Evolutionary conservation across 2,797 vertebrate genomes (phyloP).

Genomic region (Heteromormyrus szaboi): DNA sequence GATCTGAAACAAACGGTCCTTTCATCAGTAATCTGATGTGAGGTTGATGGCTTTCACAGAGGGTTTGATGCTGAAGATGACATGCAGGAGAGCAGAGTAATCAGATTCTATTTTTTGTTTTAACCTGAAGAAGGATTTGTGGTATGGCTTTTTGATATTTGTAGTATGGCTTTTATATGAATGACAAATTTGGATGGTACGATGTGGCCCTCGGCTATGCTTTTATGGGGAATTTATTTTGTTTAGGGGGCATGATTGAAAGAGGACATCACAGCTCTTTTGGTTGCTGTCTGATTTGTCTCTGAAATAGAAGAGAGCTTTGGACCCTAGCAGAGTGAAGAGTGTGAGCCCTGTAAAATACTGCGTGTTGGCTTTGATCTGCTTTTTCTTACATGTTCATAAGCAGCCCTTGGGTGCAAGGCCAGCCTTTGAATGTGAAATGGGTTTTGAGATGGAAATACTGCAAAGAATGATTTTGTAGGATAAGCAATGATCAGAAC

Average conservation of each 20-base stretch:
- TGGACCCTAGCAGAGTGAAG: not conserved
- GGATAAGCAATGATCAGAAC: no score
- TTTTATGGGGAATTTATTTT: not conserved
- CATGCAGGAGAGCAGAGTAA: not conserved
- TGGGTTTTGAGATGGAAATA: no score
- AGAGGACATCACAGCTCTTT: not conserved
- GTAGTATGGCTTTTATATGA: not conserved
- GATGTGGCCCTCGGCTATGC: not conserved
- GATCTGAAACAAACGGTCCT: not conserved
- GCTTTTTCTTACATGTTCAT: not conserved
- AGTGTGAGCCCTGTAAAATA: not conserved
- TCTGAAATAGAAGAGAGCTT: not conserved
- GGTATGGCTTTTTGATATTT: not conserved
- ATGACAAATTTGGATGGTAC: not conserved
- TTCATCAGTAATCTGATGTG: not conserved
- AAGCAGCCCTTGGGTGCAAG: not conserved
- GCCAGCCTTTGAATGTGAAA: no score
- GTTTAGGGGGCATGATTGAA: not conserved
- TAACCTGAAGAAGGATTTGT: not conserved
- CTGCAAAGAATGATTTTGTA: no score
- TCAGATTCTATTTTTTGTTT: not conserved
- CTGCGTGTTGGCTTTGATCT: not conserved
- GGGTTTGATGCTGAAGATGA: not conserved
- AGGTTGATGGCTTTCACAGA: not conserved
- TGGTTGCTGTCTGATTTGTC: not conserved